A percentile compares a stretch with the other conserved stretches of the same genome.
Conservation (phyloP, 2,113 vertebrate species). For the Seriola dumerili region DNA sequence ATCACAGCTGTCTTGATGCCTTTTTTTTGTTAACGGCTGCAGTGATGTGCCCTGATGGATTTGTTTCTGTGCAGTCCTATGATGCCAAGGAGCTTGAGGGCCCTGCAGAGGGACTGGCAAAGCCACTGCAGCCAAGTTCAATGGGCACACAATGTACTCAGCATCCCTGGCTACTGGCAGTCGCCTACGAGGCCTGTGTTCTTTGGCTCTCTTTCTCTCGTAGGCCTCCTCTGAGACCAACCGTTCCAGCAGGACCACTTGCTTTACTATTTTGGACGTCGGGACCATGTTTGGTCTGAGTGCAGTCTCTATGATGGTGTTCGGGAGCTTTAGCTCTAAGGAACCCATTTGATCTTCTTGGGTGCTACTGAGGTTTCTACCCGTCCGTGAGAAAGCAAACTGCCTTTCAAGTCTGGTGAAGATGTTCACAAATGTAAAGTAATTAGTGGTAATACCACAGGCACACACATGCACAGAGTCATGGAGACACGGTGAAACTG, state of each 20-base stretch:
- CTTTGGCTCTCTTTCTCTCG: not conserved
- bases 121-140: not conserved
- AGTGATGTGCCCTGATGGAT: not conserved
- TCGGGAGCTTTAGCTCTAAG: not conserved
- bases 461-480: not conserved
- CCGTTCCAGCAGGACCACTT: not conserved
- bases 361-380: not conserved
- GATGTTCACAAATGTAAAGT: not conserved
- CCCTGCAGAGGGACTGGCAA: not conserved
- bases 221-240: conserved; percentile 10
- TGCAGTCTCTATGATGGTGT: not conserved
- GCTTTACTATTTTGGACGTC: not conserved
- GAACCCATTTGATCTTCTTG: not conserved
- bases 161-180: not conserved
- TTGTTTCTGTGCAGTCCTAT: not conserved
- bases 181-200: not conserved
- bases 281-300: not conserved
- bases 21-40: not conserved
- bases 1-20: conserved; percentile 2
- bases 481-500: not conserved
- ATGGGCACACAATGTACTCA: not conserved
- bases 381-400: not conserved
- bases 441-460: not conserved
- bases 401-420: not conserved
- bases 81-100: not conserved